Conservation (phyloP, 2,797 vertebrate genomes). For the Danio aesculapii region DNA sequence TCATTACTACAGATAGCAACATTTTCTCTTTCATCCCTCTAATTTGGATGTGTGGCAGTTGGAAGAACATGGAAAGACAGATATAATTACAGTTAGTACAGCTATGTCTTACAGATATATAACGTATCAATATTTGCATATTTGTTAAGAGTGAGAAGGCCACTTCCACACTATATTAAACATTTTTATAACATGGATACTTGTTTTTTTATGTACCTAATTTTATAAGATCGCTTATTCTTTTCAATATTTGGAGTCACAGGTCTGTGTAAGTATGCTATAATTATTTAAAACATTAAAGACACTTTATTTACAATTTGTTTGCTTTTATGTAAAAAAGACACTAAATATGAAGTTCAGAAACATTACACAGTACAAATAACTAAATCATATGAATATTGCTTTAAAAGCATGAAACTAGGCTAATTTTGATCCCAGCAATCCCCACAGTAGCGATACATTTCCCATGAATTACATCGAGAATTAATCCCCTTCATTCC, state of each 20-base stretch:
- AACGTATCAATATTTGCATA: constrained; percentile 37
- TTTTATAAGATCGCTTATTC: no score
- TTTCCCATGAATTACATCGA: neutral
- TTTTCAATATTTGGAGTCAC: no score
- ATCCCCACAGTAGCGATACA: neutral
- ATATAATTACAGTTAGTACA: constrained; percentile 17
- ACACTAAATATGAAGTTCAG: neutral
- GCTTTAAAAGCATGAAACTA: no score
- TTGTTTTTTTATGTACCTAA: no score
- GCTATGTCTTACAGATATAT: constrained; percentile 16
- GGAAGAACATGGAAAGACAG: neutral
- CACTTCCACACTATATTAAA: neutral
- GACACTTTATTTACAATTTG: no score
- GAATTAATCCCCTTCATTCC: neutral
- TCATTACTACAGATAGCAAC: neutral
- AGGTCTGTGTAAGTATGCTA: no score
- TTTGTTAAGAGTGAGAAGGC: constrained; percentile 32
- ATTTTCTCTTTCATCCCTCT: neutral
- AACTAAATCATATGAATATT: neutral
- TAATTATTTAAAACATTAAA: no score
- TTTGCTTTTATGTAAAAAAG: no score
- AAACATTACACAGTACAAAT: neutral
- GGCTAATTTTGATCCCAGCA: neutral
- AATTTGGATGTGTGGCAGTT: neutral
- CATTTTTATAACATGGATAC: no score